Conservation (phyloP, 2,888 invertebrate genomes). For the Pyrrhosoma nymphula region DNA sequence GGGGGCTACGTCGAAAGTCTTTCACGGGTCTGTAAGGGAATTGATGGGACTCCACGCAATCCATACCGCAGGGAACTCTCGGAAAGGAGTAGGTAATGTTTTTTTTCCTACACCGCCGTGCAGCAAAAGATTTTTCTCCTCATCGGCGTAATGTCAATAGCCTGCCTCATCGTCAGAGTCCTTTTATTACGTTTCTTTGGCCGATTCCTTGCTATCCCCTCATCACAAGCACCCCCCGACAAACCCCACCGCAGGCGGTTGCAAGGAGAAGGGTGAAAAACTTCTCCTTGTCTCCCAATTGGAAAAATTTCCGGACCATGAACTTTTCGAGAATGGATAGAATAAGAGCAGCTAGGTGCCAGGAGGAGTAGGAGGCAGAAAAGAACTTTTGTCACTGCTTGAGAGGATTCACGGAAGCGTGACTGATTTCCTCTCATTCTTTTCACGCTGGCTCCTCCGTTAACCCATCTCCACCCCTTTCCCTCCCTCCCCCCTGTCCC, state of each 20-base stretch:
- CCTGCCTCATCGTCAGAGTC: constrained; percentile 6
- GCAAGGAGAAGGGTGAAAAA: neutral
- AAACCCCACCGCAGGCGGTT: neutral
- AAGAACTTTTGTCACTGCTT: constrained; percentile 55
- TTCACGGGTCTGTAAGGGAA: neutral
- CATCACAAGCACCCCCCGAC: neutral
- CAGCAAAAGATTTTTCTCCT: neutral
- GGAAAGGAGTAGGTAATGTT: neutral
- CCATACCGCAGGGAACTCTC: neutral
- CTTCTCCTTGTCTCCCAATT: neutral
- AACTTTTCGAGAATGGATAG: constrained; percentile 30
- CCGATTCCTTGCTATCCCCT: neutral
- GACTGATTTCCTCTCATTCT: constrained; percentile 49
- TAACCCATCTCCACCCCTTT: neutral
- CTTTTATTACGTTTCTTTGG: neutral
- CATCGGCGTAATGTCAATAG: constrained; percentile 30
- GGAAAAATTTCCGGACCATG: constrained; percentile 48
- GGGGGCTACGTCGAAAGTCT: neutral
- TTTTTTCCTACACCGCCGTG: neutral
- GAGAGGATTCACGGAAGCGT: constrained; percentile 48
- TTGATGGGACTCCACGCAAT: neutral
- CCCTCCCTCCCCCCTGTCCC: neutral
- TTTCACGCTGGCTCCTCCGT: constrained; percentile 30
- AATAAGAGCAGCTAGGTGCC: neutral
- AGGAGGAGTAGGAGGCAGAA: neutral